phyloP scores from a whole-genome alignment of 2,113 vertebrate species.

The Eclectus roratus region DNA sequence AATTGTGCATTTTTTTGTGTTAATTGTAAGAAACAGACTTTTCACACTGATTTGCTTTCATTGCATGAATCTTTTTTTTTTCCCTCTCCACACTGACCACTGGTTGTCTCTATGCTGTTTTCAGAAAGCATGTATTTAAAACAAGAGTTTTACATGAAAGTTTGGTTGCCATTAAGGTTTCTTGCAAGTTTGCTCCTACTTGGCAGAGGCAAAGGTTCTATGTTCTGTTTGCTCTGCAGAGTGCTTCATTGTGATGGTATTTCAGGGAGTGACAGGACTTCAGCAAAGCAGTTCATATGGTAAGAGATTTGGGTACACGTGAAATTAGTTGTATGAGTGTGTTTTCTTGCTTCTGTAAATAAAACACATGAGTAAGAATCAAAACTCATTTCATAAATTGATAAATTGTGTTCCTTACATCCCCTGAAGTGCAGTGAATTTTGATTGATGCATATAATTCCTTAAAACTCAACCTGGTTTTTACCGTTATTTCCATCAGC shows the following conservation, averaged over 20 bases:
- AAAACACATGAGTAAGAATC: not conserved
- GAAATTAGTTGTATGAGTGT: not conserved
- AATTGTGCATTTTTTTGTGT: not conserved
- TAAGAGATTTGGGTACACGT: fast-evolving
- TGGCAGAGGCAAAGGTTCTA: not conserved
- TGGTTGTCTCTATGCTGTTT: not conserved
- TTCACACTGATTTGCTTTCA: not conserved
- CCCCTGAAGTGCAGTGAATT: not conserved
- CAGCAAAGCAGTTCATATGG: fast-evolving
- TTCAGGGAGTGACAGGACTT: not conserved
- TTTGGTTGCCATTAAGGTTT: fast-evolving
- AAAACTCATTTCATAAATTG: not conserved
- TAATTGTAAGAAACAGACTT: not conserved
- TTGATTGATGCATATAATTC: not conserved
- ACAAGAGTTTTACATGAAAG: not conserved
- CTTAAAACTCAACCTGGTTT: not conserved
- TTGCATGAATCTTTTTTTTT: too few relatives aligned
- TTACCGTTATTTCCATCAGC: not conserved
- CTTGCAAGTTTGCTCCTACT: not conserved
- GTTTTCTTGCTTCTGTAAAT: not conserved
- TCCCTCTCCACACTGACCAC: not conserved
- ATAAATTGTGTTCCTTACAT: not conserved
- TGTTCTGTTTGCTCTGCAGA: not conserved
- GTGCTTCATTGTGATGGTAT: fast-evolving
- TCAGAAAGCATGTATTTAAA: not conserved